Percentiles rank a stretch among this genome's conserved stretches.
phyloP scores from a whole-genome alignment of 2,113 vertebrate species.

The Silurus glanis region DNA sequence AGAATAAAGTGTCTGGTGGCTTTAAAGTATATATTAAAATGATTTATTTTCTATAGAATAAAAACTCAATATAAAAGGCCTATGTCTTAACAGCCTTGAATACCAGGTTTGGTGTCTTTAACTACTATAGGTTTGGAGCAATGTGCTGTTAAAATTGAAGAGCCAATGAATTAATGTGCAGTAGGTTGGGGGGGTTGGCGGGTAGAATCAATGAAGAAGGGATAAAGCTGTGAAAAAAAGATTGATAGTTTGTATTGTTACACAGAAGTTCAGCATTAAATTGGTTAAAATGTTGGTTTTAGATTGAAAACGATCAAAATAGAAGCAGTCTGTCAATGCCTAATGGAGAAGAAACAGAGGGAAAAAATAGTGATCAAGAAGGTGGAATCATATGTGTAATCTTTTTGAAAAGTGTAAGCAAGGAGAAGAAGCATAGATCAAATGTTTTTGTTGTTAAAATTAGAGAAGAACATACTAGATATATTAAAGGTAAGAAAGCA shows the following conservation, averaged over 20 bases:
- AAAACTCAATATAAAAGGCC: not conserved
- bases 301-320: not conserved
- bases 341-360: not conserved
- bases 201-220: not conserved
- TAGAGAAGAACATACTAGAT: not conserved
- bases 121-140: not conserved
- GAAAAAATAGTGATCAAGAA: not conserved
- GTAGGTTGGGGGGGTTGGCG: not conserved
- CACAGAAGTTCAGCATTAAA: not conserved
- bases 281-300: constrained; percentile 7
- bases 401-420: not conserved
- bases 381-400: not conserved
- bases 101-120: not conserved
- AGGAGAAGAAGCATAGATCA: not conserved
- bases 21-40: not conserved
- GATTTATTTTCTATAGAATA: not conserved
- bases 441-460: not conserved
- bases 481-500: not conserved
- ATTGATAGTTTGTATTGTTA: constrained; percentile 1
- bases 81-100: not conserved
- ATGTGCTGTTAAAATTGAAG: not conserved
- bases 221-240: not conserved
- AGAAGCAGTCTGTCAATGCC: not conserved
- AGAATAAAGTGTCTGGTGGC: too few species aligned
- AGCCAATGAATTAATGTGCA: not conserved